Evolutionary conservation across 1,140 invertebrate species (phyloP).

Genomic region (Heterodera schachtii): DNA sequence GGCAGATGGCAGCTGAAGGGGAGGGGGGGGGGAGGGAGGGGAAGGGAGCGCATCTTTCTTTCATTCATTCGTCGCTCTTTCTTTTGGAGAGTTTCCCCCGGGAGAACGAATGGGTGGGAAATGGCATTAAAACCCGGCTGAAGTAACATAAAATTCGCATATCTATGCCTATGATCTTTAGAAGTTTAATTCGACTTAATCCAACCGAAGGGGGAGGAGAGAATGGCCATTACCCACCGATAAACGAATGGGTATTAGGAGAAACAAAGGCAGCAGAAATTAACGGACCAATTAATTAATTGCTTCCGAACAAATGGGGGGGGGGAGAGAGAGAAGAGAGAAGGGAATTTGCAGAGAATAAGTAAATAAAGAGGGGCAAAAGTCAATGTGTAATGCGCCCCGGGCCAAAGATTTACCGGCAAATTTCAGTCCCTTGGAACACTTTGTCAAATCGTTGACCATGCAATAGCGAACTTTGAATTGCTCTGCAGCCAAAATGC

Average conservation of each 20-base stretch:
- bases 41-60: too few relatives aligned
- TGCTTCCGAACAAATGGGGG: slow-evolving; percentile 6
- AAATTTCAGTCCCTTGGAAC: slow-evolving; percentile 34
- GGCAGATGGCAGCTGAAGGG: background rate
- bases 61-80: background rate
- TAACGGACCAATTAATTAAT: background rate
- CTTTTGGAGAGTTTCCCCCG: background rate
- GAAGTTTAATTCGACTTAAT: background rate
- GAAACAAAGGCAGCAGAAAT: background rate
- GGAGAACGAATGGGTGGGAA: background rate
- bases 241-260: background rate
- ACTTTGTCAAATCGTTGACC: slow-evolving; percentile 21
- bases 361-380: background rate
- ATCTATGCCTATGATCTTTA: background rate
- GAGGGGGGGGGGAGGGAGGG: too few relatives aligned
- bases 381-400: background rate
- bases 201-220: background rate
- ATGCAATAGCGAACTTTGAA: slow-evolving; percentile 37
- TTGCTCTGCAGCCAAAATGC: slow-evolving; percentile 25
- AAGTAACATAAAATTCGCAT: background rate
- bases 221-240: background rate
- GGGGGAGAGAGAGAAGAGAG: too few relatives aligned
- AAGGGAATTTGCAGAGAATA: background rate
- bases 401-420: slow-evolving; percentile 11
- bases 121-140: background rate